phyloP scores from a whole-genome alignment of 2,888 invertebrate genomes.

The Watsonalla binaria region DNA sequence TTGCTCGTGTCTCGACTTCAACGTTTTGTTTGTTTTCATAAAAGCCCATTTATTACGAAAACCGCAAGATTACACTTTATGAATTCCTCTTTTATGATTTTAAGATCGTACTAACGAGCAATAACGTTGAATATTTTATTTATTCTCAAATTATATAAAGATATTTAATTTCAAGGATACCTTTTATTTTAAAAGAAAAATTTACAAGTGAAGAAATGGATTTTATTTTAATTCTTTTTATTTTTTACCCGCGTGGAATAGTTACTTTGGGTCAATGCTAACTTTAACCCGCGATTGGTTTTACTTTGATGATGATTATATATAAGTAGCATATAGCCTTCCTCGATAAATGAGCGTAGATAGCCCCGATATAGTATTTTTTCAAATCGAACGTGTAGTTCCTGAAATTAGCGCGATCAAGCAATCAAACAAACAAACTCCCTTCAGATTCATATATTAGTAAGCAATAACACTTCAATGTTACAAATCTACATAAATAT shows the following conservation, averaged over 20 bases:
- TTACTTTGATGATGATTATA: no score
- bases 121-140: conserved; percentile 6
- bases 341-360: no score
- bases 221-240: no score
- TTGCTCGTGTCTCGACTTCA: conserved; percentile 53
- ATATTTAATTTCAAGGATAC: background rate
- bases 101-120: conserved; percentile 15
- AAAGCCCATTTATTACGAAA: conserved; percentile 61
- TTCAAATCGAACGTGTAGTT: no score
- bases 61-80: conserved; percentile 46
- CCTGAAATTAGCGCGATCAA: no score
- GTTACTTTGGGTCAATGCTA: no score
- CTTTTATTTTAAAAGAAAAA: background rate
- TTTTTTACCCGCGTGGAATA: no score
- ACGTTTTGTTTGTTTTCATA: conserved; percentile 64
- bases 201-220: background rate
- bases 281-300: background rate
- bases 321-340: no score
- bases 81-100: conserved; percentile 32
- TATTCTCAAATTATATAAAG: conserved; percentile 2
- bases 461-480: background rate
- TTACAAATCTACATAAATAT: no score
- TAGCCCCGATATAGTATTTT: no score
- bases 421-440: no score
- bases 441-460: no score